Evolutionary conservation across 2,888 invertebrate species (phyloP), one percentile per base, ranked within the genome.

Genomic region (Meteorus cinctellus): DNA sequence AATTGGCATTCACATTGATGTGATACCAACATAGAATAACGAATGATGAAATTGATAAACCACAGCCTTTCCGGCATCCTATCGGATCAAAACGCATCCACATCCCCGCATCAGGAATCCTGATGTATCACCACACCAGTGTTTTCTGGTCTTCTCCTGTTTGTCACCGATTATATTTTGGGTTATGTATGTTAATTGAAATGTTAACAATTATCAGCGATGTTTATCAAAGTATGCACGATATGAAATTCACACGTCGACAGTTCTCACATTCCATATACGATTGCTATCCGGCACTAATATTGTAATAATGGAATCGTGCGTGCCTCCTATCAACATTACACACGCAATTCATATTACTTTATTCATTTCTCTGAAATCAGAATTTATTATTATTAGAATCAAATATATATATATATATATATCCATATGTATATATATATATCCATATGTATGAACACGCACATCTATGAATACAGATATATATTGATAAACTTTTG

Each of bases 91-190:
- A 85, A 81, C 87, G 83, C 86, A 88, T 89, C 89, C 89, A 89
- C 89, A 89, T 89, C 86, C 89, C 89, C 88, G 89, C 89, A 89
- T 89, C 85, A 89, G 89, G 87, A 86, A 55, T 6, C 59, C 19
- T 29, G 31, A 16, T 71, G 29, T 59, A 65, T 63, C 48, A 27
- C 36, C 65, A 36, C 65, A 63, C 45, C 65, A 72, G 48, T 72
- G 55, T 34, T 68, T 41, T 41, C 12, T 41, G 41, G 8, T 41
- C 2, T 41, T 41, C 8, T 14, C 48, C 10, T 19, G 24, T 55
- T 51, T 36, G 59, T 70, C 51, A 70, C 55, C 34, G 29, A 41
- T 41, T 41, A 41, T 41, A 41, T 41, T 41, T 41, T 10, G 41
- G 41, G 41, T 41, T 41, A 41, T 41, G 41, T 41, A 41, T 41